Conservation (phyloP, 2,888 invertebrate genomes). For the Noctua fimbriata region DNA sequence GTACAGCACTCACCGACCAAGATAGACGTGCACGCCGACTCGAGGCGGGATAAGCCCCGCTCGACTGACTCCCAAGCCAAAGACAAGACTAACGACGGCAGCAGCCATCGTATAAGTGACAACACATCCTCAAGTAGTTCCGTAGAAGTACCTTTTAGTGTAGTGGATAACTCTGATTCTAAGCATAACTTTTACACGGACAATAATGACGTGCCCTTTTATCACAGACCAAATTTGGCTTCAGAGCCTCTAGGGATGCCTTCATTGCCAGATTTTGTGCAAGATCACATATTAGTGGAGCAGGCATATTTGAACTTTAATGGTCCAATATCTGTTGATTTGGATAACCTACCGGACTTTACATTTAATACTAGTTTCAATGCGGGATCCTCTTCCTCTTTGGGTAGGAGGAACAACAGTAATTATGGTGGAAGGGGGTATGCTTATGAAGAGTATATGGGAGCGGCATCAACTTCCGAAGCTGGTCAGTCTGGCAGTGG, state of each 20-base stretch:
- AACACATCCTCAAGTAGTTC: conserved; percentile 86
- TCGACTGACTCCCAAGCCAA: conserved; percentile 81
- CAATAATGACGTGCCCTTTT: conserved; percentile 82
- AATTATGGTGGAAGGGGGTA: conserved; percentile 81
- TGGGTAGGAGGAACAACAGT: conserved; percentile 81
- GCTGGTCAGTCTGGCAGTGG: conserved; percentile 75
- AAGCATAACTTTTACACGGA: conserved; percentile 88
- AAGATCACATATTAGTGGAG: conserved; percentile 96
- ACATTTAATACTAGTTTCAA: conserved; percentile 90
- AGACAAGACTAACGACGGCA: conserved; percentile 80
- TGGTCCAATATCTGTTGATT: conserved; percentile 89
- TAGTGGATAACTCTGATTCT: conserved; percentile 87
- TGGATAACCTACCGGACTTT: conserved; percentile 93
- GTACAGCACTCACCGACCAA: conserved; percentile 88
- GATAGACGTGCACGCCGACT: conserved; percentile 80
- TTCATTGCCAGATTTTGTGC: conserved; percentile 96
- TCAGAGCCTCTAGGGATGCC: conserved; percentile 90
- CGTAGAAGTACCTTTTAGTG: conserved; percentile 87
- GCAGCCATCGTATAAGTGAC: conserved; percentile 81
- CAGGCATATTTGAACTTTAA: conserved; percentile 92
- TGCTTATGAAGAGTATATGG: conserved; percentile 83
- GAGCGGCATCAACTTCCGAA: conserved; percentile 79
- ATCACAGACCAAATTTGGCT: conserved; percentile 85
- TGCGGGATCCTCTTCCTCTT: conserved; percentile 82
- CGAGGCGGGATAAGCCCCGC: conserved; percentile 82